A percentile compares a stretch with the other conserved stretches of the same genome.
Evolutionary conservation across 2,797 vertebrate genomes (phyloP).

Genomic region (Spinibarbus caldwelli): DNA sequence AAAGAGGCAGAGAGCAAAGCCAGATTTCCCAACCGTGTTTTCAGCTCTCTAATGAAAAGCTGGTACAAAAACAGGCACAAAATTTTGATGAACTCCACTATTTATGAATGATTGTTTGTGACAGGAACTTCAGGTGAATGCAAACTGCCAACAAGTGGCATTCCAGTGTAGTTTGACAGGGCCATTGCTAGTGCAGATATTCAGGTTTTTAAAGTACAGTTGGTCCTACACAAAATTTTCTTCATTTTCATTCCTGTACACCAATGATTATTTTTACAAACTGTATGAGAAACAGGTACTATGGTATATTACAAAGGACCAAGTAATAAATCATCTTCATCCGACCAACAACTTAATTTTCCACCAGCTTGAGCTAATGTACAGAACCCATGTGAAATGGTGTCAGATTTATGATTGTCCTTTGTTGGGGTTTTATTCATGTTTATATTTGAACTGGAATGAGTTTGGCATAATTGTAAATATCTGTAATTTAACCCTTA

Average conservation of each 20-base stretch:
- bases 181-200: not conserved
- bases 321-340: slow-evolving; percentile 11
- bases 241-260: not conserved
- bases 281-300: slow-evolving; percentile 25
- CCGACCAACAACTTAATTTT: not conserved
- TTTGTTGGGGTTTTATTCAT: not conserved
- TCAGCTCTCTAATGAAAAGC: slow-evolving; percentile 19
- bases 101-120: slow-evolving; percentile 19
- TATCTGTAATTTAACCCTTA: slow-evolving; percentile 72
- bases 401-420: slow-evolving; percentile 1
- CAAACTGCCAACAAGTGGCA: slow-evolving; percentile 1
- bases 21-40: not conserved
- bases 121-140: not conserved
- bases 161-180: not conserved
- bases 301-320: slow-evolving; percentile 21
- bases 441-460: slow-evolving; percentile 51
- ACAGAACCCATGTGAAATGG: slow-evolving; percentile 15
- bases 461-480: slow-evolving; percentile 75
- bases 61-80: slow-evolving; percentile 17
- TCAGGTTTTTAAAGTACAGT: slow-evolving; percentile 2
- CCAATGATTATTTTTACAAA: not conserved
- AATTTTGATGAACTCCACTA: not conserved
- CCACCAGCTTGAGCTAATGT: slow-evolving; percentile 23
- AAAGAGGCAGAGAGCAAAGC: slow-evolving; percentile 24
- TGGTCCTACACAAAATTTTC: not conserved